These are phyloP conservation scores for Odocoileus hemionus DNA, from an alignment of 2,113 vertebrate species.

Conservation along the genomic window DNA sequence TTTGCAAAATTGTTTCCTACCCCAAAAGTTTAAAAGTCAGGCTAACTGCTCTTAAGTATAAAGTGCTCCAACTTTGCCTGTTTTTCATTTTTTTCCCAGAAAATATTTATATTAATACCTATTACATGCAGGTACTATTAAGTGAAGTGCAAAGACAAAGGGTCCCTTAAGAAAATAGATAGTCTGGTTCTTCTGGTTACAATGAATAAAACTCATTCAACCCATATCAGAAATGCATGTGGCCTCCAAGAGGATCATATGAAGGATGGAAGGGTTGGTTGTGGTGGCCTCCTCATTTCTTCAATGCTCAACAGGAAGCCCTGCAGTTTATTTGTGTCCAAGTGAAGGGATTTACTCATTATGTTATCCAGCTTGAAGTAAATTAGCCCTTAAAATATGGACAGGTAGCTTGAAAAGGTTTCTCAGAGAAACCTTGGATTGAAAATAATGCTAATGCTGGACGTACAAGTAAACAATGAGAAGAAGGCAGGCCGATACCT, in stretches of 20 bases:
- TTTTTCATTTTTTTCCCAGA: background rate
- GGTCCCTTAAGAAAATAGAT: background rate
- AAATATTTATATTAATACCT: background rate
- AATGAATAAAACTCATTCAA: background rate
- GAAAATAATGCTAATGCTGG: background rate
- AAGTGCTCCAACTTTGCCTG: background rate
- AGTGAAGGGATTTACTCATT: background rate
- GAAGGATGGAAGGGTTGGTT: background rate
- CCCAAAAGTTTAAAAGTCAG: background rate
- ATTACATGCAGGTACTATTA: background rate
- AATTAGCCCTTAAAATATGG: background rate
- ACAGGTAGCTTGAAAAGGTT: background rate
- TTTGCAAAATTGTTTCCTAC: background rate
- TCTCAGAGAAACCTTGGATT: background rate
- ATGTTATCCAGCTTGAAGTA: background rate
- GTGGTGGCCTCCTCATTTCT: background rate
- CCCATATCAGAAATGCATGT: background rate
- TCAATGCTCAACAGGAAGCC: background rate
- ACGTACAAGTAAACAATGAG: background rate
- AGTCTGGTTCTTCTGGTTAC: background rate
- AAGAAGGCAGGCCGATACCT: background rate
- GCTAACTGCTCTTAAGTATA: background rate
- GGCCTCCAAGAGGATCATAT: background rate
- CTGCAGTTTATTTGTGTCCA: background rate
- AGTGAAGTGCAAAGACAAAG: background rate